Base-by-base conservation (phyloP, 1,140 invertebrate genomes). In the Drosophila sturtevanti region DNA sequence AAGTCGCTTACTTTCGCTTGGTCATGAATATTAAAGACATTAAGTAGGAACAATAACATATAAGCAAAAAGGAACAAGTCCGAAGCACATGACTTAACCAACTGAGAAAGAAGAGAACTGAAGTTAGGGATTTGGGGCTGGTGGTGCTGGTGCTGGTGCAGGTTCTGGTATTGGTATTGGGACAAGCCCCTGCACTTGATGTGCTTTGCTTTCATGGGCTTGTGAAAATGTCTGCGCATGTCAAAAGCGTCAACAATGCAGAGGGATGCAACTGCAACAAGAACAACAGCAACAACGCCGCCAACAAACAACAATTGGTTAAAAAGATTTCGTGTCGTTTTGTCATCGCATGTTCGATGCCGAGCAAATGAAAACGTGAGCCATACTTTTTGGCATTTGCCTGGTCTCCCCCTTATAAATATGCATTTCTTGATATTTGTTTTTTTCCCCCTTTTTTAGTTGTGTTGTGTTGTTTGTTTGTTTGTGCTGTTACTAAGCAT, bases 11-110 rank as follows among this genome's bases (percentile, higher is more conserved):
- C 84, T 89, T 89, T 89, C 84, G 84, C 85, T 89, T 89, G 84
- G 84, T 89, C 84, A 89, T 89, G 84, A 89, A 89, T 89, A 89
- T 89, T 89, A 89, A 89, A 89, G 84, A 89, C 84, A 89, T 89
- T 89, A 89, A 89, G 84, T 89, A 89, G 84, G 79, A 89, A 89
- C 84, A 89, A 89, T 89, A 87, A 89, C 70, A 77, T 55, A 63
- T 51, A 68, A 31, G 27, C 31, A 59, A 24, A 24, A 58, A 51
- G 60, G 63, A 18, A 69, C 31, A 61, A 67, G 44, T 52, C 51
- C 44, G 35, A 48, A 55, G 58, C 55, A 64, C 72, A 74, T 69
- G 67, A 69, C 67, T 60, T 60, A 56, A 35, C 34, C 54, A 66
- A 67, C 63, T 54, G n/a, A 38, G 41, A 9, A 21, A 4, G 34